These are phyloP conservation scores for Tapirus indicus DNA, from an alignment of 2,797 vertebrate species.

Conservation along the genomic window DNA sequence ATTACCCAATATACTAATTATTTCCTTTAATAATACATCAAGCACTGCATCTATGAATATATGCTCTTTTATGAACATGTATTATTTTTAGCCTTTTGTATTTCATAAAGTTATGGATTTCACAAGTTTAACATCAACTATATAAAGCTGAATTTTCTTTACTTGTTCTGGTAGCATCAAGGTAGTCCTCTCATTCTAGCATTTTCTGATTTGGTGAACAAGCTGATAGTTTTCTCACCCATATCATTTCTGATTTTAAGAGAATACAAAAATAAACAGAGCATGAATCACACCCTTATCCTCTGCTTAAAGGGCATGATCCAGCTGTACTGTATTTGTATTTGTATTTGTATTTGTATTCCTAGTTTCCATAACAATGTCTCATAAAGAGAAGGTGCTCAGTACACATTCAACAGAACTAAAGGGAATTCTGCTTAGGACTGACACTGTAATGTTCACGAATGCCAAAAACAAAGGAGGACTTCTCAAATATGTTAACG, in stretches of 20 bases:
- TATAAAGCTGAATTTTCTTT: constrained; percentile 20
- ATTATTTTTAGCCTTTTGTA: constrained; percentile 38
- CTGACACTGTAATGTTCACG: background rate
- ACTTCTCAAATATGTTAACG: constrained; percentile 34
- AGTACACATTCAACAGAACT: background rate
- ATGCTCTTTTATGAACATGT: background rate
- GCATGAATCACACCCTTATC: background rate
- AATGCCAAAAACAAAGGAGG: constrained; percentile 10
- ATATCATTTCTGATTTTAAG: background rate
- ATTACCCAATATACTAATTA: background rate
- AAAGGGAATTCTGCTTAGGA: background rate
- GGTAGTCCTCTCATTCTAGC: background rate
- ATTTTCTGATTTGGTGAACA: constrained; percentile 45
- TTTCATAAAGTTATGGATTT: background rate
- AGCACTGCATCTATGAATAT: constrained; percentile 5
- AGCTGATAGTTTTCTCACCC: background rate
- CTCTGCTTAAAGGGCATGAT: background rate
- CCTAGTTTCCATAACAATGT: background rate
- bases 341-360: background rate
- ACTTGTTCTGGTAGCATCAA: constrained; percentile 11
- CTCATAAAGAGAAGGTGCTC: constrained; percentile 34
- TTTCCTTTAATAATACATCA: background rate
- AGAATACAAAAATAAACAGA: constrained; percentile 35
- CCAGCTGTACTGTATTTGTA: background rate
- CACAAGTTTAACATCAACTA: background rate